phyloP scores from a whole-genome alignment of 2,113 vertebrate genomes.

The Alaudala cheleensis region DNA sequence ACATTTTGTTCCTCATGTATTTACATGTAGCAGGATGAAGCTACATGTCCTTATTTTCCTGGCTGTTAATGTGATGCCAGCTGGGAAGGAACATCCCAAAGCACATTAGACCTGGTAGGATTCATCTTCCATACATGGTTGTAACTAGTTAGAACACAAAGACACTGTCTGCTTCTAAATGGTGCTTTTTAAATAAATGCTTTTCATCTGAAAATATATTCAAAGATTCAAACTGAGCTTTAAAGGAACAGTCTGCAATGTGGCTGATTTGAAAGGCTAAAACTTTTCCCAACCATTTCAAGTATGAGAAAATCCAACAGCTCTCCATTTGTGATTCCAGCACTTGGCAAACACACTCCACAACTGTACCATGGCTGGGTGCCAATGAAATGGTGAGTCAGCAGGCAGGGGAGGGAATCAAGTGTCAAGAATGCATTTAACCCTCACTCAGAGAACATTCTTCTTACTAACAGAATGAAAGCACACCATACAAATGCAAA shows the following conservation, averaged over 20 bases:
- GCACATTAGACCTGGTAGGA: not conserved
- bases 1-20: not conserved
- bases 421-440: constrained; percentile 50
- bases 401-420: constrained; percentile 30
- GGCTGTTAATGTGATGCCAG: not conserved
- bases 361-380: not conserved
- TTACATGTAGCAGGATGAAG: not conserved
- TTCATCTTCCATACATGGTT: not conserved
- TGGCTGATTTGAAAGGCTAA: not conserved
- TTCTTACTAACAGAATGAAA: not conserved
- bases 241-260: not conserved
- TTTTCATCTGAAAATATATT: not conserved
- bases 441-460: constrained; percentile 3
- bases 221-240: not conserved
- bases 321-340: not conserved
- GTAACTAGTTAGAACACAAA: not conserved
- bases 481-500: not conserved
- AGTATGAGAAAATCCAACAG: not conserved
- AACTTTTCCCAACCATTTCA: not conserved
- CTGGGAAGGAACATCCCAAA: not conserved
- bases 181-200: not conserved
- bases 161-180: not conserved
- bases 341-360: constrained; percentile 18
- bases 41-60: not conserved
- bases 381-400: constrained; percentile 60